Evolutionary conservation across 2,888 invertebrate genomes (phyloP).

Genomic region (Tipula helvola): DNA sequence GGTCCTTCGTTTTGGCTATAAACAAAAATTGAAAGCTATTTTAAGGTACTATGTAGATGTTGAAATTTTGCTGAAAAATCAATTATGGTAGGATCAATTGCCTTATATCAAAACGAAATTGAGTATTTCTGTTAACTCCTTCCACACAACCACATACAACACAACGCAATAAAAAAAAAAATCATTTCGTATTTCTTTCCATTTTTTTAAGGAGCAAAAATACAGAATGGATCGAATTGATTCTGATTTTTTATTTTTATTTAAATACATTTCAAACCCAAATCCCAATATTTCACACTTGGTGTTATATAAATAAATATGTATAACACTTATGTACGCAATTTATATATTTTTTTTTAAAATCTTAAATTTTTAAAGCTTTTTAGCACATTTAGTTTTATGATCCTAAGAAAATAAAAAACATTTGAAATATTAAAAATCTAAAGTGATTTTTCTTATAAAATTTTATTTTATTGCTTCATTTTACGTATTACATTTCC

Average conservation of each 20-base stretch:
- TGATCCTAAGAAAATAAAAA: background rate
- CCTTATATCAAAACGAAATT: background rate
- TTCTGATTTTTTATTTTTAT: background rate
- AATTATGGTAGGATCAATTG: background rate
- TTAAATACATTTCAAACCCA: background rate
- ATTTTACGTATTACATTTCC: background rate
- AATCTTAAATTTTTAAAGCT: background rate
- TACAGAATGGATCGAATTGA: background rate
- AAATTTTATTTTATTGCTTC: background rate
- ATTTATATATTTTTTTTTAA: background rate
- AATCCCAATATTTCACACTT: background rate
- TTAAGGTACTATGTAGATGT: too few relatives aligned
- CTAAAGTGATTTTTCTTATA: background rate
- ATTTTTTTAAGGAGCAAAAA: background rate
- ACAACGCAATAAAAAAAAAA: background rate
- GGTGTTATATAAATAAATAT: background rate
- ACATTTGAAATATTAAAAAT: background rate
- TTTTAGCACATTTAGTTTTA: background rate
- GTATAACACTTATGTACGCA: background rate
- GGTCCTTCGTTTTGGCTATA: too few relatives aligned
- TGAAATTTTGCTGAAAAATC: background rate
- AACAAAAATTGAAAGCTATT: too few relatives aligned
- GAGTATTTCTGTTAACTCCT: background rate
- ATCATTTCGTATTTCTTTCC: background rate
- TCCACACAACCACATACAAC: background rate